Percentiles rank a stretch among this genome's conserved stretches.
phyloP scores from a whole-genome alignment of 2,888 invertebrate genomes.

The Callinectes sapidus region DNA sequence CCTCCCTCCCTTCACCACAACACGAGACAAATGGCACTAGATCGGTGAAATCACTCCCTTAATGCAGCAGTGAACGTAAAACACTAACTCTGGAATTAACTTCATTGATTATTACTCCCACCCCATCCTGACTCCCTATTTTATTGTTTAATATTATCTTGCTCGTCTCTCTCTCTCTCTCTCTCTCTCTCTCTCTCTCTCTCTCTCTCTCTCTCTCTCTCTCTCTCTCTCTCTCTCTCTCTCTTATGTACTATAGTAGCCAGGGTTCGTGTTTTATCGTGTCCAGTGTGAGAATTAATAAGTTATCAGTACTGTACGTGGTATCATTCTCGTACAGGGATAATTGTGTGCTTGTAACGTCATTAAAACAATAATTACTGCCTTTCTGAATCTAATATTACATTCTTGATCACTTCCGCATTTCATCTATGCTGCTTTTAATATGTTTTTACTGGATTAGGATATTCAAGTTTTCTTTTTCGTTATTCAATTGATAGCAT shows the following conservation, averaged over 20 bases:
- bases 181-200: background rate
- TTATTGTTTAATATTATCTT: background rate
- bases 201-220: background rate
- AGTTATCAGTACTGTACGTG: background rate
- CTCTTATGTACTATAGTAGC: background rate
- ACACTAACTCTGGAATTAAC: background rate
- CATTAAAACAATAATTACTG: background rate
- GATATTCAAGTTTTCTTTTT: no score
- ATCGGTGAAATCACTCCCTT: background rate
- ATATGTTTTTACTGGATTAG: no score
- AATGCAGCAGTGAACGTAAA: conserved; percentile 9
- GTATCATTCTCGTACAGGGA: background rate
- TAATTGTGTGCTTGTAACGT: background rate
- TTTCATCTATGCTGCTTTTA: no score
- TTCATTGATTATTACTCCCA: background rate
- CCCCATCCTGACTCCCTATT: conserved; percentile 19
- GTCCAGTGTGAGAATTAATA: background rate
- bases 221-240: background rate
- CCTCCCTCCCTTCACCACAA: background rate
- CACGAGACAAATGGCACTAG: background rate
- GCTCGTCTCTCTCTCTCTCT: no score
- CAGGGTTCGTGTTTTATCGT: background rate
- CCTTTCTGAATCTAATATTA: no score
- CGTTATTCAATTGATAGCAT: no score
- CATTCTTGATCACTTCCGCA: no score